Conservation (phyloP, 2,888 invertebrate genomes). For the Chydorus sphaericus region DNA sequence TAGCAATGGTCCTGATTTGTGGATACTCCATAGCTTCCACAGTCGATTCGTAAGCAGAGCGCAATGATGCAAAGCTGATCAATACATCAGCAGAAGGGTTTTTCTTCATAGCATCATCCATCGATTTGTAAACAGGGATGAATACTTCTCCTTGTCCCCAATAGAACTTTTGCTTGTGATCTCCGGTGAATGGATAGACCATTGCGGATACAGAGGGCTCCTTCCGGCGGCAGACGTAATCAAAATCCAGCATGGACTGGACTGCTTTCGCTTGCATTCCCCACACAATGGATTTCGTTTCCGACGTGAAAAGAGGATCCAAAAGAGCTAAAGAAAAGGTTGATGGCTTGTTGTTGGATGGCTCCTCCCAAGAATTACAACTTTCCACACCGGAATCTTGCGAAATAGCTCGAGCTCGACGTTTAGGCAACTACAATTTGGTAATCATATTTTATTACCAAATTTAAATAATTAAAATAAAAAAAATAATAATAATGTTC, state of each 20-base stretch:
- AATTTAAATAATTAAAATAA: too few relatives aligned
- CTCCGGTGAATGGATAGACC: slow-evolving; percentile 95
- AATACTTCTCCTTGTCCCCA: slow-evolving; percentile 97
- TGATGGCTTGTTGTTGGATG: background rate
- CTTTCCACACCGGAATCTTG: background rate
- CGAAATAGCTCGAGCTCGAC: background rate
- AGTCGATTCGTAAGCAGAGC: slow-evolving; percentile 94
- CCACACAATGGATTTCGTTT: slow-evolving; percentile 91
- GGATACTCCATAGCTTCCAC: slow-evolving; percentile 85
- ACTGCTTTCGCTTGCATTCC: slow-evolving; percentile 98
- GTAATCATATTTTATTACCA: too few relatives aligned
- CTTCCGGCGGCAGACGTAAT: slow-evolving; percentile 75
- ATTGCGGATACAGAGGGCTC: slow-evolving; percentile 90
- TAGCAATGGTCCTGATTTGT: slow-evolving; percentile 86
- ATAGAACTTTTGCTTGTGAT: slow-evolving; percentile 98
- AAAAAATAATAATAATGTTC: too few relatives aligned
- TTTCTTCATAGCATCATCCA: slow-evolving; percentile 89
- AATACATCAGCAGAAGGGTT: slow-evolving; percentile 90
- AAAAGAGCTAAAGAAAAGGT: slow-evolving; percentile 23
- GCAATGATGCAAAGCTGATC: slow-evolving; percentile 91
- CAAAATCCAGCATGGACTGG: slow-evolving; percentile 86
- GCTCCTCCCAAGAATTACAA: background rate
- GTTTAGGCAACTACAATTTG: too few relatives aligned
- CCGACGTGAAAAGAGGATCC: slow-evolving; percentile 54
- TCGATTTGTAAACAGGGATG: slow-evolving; percentile 85